phyloP scores from a whole-genome alignment of 2,113 vertebrate species.

The rabbit (Oryctolagus cuniculus) region mOryCun1.1 NC_091438.1:35807501-35808000 shows the following conservation, averaged over 20 bases:
- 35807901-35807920: not conserved
- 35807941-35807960: too few relatives aligned
- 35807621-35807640: not conserved
- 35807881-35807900: not conserved
- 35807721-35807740: not conserved
- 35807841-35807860: not conserved
- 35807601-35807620: not conserved
- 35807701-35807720: not conserved
- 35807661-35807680: not conserved
- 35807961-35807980: too few relatives aligned
- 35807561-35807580: conserved; percentile 52
- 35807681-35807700: not conserved
- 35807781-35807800: not conserved
- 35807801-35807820: not conserved
- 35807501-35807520: conserved; percentile 23
- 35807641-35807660: not conserved
- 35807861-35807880: not conserved
- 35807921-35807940: too few relatives aligned
- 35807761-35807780: not conserved
- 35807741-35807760: not conserved
- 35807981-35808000: too few relatives aligned
- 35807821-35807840: too few relatives aligned
- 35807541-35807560: conserved; percentile 64
- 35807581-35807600: conserved; percentile 47
- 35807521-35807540: conserved; percentile 72